phyloP scores from a whole-genome alignment of 2,797 vertebrate species.

The Enoplosus armatus region DNA sequence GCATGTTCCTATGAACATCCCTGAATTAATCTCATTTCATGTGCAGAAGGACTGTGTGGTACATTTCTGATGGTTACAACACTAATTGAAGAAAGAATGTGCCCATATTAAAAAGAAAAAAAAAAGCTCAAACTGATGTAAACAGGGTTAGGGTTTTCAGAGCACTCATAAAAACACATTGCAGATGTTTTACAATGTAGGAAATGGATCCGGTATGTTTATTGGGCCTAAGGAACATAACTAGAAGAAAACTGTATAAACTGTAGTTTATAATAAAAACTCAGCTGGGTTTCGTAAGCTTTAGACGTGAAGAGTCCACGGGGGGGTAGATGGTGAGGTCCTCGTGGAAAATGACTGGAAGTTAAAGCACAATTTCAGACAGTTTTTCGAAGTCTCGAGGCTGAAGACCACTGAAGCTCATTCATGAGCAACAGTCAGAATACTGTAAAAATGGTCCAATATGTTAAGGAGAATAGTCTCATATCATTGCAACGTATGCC shows the following conservation, averaged over 20 bases:
- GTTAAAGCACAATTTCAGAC: neutral
- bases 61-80: too few species aligned
- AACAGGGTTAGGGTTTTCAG: neutral
- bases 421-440: neutral
- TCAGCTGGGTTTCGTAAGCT: neutral
- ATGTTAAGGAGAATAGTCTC: neutral
- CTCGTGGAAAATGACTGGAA: neutral
- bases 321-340: neutral
- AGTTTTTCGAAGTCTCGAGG: neutral
- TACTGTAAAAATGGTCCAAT: neutral
- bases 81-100: too few species aligned
- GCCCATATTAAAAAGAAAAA: neutral
- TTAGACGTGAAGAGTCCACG: neutral
- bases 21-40: neutral
- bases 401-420: neutral
- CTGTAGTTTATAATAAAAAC: neutral
- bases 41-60: fast-evolving
- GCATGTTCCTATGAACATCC: neutral
- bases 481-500: fast-evolving
- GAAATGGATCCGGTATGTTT: neutral
- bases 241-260: neutral
- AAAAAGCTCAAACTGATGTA: neutral
- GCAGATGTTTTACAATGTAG: neutral
- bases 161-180: neutral
- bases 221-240: neutral